A percentile compares a stretch with the other conserved stretches of the same genome.
Conservation (phyloP, 2,797 vertebrate species). For the Rhinophrynus dorsalis region DNA sequence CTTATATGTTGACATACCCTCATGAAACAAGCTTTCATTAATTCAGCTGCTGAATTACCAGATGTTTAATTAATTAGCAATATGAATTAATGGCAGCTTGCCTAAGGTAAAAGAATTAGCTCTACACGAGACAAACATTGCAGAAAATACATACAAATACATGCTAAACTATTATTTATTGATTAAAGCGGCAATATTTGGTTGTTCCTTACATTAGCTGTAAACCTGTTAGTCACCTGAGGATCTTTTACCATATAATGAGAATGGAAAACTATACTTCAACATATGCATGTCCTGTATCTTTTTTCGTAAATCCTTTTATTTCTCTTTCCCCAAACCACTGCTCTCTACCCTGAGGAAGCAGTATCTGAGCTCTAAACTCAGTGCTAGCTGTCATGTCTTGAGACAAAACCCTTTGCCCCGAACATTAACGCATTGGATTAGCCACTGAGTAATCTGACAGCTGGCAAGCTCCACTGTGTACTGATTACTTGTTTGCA, state of each 20-base stretch:
- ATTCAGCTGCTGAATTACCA: constrained; percentile 1
- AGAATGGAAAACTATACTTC: too few relatives aligned
- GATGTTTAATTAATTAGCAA: neutral
- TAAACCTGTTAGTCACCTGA: too few relatives aligned
- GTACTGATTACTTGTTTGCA: constrained; percentile 9
- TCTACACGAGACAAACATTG: neutral
- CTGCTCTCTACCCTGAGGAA: neutral
- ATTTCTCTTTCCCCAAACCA: constrained; percentile 2
- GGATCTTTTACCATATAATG: too few relatives aligned
- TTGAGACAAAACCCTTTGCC: constrained; percentile 14
- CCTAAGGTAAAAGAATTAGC: neutral
- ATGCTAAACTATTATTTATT: neutral
- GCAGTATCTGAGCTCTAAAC: constrained; percentile 2
- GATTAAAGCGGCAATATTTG: neutral
- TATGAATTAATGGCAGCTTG: neutral
- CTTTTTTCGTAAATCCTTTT: neutral
- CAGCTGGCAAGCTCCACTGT: constrained; percentile 33
- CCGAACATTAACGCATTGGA: constrained; percentile 29
- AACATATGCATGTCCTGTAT: neutral
- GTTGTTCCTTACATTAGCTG: neutral
- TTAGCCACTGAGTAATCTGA: constrained; percentile 26
- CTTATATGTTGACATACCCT: neutral
- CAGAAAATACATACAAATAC: neutral
- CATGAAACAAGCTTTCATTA: neutral
- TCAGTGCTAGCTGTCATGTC: constrained; percentile 7